Conservation (phyloP, 2,113 vertebrate genomes). For the Calonectris borealis region DNA sequence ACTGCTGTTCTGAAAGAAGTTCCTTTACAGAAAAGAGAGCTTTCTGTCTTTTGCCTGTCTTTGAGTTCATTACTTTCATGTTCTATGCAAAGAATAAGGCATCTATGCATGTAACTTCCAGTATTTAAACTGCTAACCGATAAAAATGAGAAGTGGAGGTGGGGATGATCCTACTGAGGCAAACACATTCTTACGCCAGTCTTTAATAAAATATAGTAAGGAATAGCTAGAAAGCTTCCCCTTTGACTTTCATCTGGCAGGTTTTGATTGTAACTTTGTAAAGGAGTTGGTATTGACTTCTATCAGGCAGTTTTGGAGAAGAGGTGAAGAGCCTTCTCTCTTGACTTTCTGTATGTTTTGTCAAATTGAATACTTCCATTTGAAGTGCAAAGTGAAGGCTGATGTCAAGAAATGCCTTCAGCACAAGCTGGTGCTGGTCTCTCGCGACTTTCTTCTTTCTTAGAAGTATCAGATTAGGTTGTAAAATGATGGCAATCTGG, state of each 20-base stretch:
- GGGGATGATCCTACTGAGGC: neutral
- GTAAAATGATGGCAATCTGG: constrained; percentile 67
- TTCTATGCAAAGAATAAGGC: neutral
- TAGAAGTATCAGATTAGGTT: neutral
- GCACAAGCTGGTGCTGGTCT: constrained; percentile 80
- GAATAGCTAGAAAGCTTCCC: constrained; percentile 41
- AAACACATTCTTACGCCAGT: neutral
- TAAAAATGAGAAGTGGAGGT: neutral
- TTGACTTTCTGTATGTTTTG: constrained; percentile 76
- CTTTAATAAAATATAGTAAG: constrained; percentile 52
- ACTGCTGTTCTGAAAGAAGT: constrained; percentile 10
- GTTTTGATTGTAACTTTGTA: constrained; percentile 64
- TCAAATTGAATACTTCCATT: constrained; percentile 79
- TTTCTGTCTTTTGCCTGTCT: neutral
- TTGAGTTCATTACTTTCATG: constrained; percentile 24
- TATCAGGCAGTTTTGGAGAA: constrained; percentile 69
- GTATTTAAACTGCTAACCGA: constrained; percentile 33
- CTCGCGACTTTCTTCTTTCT: constrained; percentile 55
- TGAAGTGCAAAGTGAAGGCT: constrained; percentile 84
- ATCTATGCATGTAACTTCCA: neutral
- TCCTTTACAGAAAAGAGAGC: neutral
- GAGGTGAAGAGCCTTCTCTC: constrained; percentile 56
- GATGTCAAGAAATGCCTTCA: constrained; percentile 81
- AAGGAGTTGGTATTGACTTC: constrained; percentile 83
- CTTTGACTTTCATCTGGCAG: constrained; percentile 63